Conservation (phyloP, 2,797 vertebrate species). For the Pelodytes ibericus region DNA sequence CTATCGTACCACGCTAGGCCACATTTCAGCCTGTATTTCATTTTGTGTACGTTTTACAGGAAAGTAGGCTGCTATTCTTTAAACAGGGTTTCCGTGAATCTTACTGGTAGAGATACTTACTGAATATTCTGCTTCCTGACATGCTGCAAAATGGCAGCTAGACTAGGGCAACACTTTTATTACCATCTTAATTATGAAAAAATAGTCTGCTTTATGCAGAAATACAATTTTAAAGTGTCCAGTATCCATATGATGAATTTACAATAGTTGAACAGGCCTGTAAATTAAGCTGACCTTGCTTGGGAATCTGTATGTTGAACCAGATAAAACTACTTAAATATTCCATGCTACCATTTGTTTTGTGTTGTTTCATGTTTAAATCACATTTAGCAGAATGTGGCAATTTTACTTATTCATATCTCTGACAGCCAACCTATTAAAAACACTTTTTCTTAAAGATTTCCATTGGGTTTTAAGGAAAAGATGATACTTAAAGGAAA, state of each 20-base stretch:
- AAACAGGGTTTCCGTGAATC: not conserved
- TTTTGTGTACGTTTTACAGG: not conserved
- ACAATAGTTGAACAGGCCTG: not conserved
- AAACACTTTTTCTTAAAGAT: not conserved
- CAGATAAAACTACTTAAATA: not conserved
- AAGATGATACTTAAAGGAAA: not conserved
- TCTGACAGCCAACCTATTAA: too few relatives aligned
- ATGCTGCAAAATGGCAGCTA: too few relatives aligned
- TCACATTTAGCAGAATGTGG: too few relatives aligned
- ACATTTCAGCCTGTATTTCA: not conserved
- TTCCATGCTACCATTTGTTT: not conserved
- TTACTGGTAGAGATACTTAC: not conserved
- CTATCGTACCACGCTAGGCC: not conserved
- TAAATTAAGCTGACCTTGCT: not conserved
- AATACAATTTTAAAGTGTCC: not conserved
- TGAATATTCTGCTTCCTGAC: not conserved
- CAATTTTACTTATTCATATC: too few relatives aligned
- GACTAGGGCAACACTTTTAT: too few relatives aligned
- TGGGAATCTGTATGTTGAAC: not conserved
- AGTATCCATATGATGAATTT: not conserved
- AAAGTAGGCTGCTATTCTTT: not conserved
- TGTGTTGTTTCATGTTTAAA: too few relatives aligned
- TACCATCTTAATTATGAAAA: too few relatives aligned
- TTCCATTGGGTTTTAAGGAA: not conserved
- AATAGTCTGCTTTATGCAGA: not conserved